Percentiles rank a stretch among this genome's conserved stretches.
These are phyloP conservation scores for Cettia cetti DNA, from an alignment of 2,113 vertebrate genomes.

Conservation along the genomic window DNA sequence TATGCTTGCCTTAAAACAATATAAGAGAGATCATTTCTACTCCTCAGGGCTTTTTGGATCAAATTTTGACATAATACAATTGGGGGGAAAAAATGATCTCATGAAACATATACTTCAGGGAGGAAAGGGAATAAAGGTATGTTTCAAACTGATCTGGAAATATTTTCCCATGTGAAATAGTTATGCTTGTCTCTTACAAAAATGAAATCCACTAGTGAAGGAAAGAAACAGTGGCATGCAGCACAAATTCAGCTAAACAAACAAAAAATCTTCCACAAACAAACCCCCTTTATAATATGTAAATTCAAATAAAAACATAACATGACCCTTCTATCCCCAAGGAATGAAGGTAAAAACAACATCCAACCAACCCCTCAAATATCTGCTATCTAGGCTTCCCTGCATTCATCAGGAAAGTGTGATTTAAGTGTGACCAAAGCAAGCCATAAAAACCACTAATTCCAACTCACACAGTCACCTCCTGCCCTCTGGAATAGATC, in stretches of 20 bases:
- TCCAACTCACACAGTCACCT: neutral
- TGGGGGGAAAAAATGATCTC: neutral
- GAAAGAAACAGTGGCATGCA: neutral
- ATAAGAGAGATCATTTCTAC: conserved; percentile 12
- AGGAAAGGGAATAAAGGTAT: conserved; percentile 58
- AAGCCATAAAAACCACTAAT: conserved; percentile 24
- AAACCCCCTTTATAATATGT: neutral
- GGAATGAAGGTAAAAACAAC: neutral
- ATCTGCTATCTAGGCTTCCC: neutral
- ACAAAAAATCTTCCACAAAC: neutral
- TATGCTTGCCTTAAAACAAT: neutral
- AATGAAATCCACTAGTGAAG: neutral
- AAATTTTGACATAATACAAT: conserved; percentile 34
- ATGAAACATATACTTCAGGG: conserved; percentile 34
- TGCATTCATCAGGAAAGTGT: conserved; percentile 1
- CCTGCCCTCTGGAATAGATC: neutral
- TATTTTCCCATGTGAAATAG: conserved; percentile 23
- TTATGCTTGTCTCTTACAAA: neutral
- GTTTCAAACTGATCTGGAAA: conserved; percentile 46
- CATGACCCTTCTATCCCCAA: neutral
- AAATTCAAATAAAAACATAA: conserved; percentile 13
- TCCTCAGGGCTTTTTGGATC: conserved; percentile 46
- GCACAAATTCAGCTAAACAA: neutral
- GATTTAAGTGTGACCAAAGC: neutral
- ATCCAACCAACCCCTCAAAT: neutral